Evolutionary conservation across 2,888 invertebrate genomes (phyloP), one percentile per base, ranked within the genome.

Genomic region (Harpalus rubripes): DNA sequence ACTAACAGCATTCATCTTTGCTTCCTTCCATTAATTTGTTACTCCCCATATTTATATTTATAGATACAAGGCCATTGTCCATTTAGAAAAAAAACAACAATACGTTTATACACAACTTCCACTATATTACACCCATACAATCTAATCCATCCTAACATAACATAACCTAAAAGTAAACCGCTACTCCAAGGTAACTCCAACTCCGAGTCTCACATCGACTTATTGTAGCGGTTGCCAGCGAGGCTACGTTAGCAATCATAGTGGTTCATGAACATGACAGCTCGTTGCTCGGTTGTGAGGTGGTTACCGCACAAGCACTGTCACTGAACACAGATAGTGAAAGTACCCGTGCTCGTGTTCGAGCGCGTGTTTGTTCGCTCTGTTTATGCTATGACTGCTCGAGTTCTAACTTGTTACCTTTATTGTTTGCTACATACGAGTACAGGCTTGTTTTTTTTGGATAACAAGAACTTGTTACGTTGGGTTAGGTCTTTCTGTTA

Each of bases 261-360:
- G 56, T 56, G 18, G 59, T 18, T 59, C 59, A 59, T 59, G 59
- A 59, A 59, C 18, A 59, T 59, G 59, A 59, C 59, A 59, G 59
- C 59, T 59, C 56, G 56, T 32, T 32, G 32, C 32, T 32, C 32
- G 32, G 32, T 32, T 52, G 44, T 12, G 59, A 59, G 18, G 18
- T 59, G 59, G 15, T 59, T 59, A 18, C 59, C 59, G 18, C 59
- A 59, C 59, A 59, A 7, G 15, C 15, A 59, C 15, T n/a, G 16
- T 3, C 15, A 59, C 15, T n/a, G 16, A n/a, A n/a, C 59, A 59
- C 18, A 15, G 16, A 59, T 8, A 59, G 59, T 59, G 59, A 59
- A 59, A 59, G 59, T 59, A 18, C 44, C 12, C 44, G 32, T 15
- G 59, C 59, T 59, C 59, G 59, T 59, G 59, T 59, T 52, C 44